phyloP scores from a whole-genome alignment of 2,888 invertebrate species.

The Ceriagrion tenellum region DNA sequence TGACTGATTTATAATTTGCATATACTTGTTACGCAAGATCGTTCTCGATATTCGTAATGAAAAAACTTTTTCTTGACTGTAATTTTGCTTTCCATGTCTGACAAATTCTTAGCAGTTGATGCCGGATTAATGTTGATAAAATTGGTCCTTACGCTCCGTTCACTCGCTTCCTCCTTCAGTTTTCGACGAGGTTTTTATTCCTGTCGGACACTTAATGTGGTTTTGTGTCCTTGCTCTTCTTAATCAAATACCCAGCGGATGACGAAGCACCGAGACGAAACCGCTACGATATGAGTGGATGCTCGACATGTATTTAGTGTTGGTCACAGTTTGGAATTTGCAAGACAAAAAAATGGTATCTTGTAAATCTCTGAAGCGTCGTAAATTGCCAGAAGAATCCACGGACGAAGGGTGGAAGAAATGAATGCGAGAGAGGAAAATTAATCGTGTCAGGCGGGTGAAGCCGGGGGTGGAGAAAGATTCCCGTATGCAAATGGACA shows the following conservation, averaged over 20 bases:
- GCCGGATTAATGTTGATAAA: not conserved
- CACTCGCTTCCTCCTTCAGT: not conserved
- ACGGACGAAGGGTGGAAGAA: not conserved
- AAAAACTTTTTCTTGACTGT: no score
- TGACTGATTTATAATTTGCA: no score
- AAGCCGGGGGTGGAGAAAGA: not conserved
- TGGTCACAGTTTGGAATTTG: conserved; percentile 3
- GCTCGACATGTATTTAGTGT: not conserved
- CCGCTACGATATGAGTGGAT: not conserved
- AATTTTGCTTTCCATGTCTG: not conserved
- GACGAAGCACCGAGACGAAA: not conserved
- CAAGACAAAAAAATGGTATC: not conserved
- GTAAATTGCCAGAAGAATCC: not conserved
- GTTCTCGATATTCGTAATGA: no score
- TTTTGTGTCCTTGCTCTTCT: not conserved
- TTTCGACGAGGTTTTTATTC: not conserved
- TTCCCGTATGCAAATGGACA: conserved; percentile 20
- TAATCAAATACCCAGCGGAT: not conserved
- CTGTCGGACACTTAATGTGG: not conserved
- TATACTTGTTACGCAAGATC: no score
- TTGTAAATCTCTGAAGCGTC: not conserved
- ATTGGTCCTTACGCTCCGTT: not conserved
- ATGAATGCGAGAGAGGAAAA: not conserved
- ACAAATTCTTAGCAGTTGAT: not conserved
- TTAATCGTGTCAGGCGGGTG: not conserved